Base-by-base conservation (phyloP, 2,797 vertebrate genomes). In the Coluber constrictor region DNA sequence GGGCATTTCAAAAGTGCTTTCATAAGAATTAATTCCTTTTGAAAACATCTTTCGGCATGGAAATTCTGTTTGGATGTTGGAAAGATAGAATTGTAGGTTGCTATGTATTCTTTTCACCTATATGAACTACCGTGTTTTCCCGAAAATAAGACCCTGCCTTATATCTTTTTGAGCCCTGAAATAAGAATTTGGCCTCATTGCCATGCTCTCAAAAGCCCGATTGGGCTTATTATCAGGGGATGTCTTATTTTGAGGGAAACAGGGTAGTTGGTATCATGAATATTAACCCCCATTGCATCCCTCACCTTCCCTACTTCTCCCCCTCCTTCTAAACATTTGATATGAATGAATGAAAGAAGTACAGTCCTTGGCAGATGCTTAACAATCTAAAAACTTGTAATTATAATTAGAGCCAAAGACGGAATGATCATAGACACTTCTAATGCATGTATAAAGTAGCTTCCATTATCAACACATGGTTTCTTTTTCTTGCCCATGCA, bases 11-110 rank as follows among this genome's bases (percentile, higher is more conserved):
- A n/a, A 47, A 20, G 9, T 13, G 27, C 88, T 59, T 93, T 93
- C 91, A 25, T 56, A 92, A 90, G 92, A 92, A 32, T 94, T 95
- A 87, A 95, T 90, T 92, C 92, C 93, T n/a, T 0, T 3, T 74
- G 92, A 90, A 91, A 55, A 29, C 20, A 90, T 90, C 90, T 90
- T 95, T 93, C 32, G 2, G 94, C 90, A n/a, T 83, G 90, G 87
- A 91, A 92, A 93, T 93, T 91, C 63, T 92, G 92, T 89, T 32
- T 93, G 55, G 88, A 43, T 89, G 32, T 89, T 94, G 0, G 0
- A 51, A 93, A 95, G 74, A 57, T 47, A 27, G 0, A 74, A 0
- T 0, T 13, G 93, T 56, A 8, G 86, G 74, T 87, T 90, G 87
- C 0, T 0, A 15, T 32, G 0, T 89, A 57, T 55, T 0, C 0